phyloP scores from a whole-genome alignment of 2,113 vertebrate species.

The Limnothrissa miodon region DNA sequence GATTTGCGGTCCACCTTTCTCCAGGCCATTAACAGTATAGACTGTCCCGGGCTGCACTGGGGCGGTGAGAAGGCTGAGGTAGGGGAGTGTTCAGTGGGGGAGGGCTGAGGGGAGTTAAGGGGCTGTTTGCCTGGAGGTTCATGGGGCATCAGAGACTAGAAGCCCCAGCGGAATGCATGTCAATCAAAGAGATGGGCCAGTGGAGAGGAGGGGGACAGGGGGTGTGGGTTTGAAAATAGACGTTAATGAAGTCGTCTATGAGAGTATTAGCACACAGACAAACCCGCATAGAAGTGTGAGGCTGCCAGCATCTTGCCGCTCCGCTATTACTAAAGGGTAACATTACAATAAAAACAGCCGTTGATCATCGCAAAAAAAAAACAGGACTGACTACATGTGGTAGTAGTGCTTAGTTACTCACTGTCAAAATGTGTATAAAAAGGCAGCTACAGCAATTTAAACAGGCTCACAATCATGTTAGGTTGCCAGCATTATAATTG shows the following conservation, averaged over 20 bases:
- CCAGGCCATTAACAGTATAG: not conserved
- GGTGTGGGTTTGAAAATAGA: not conserved
- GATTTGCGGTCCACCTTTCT: not conserved
- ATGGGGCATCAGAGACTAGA: not conserved
- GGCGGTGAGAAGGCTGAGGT: not conserved
- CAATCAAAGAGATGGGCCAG: constrained; percentile 10
- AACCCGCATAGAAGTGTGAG: not conserved
- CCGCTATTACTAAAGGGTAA: no score
- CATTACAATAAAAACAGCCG: no score
- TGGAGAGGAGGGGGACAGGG: not conserved
- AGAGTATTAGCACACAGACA: not conserved
- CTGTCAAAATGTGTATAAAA: no score
- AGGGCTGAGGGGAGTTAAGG: not conserved
- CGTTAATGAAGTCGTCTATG: not conserved
- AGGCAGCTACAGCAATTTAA: no score
- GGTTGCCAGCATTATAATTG: no score
- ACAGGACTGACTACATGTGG: no score
- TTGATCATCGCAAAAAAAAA: no score
- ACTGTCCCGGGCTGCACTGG: not conserved
- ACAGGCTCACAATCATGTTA: no score
- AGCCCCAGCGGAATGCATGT: not conserved
- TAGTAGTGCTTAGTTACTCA: no score
- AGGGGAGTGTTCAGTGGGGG: not conserved
- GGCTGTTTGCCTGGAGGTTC: not conserved
- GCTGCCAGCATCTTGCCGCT: no score